Conservation (phyloP, 2,888 invertebrate genomes). For the Teinopalpus imperialis region DNA sequence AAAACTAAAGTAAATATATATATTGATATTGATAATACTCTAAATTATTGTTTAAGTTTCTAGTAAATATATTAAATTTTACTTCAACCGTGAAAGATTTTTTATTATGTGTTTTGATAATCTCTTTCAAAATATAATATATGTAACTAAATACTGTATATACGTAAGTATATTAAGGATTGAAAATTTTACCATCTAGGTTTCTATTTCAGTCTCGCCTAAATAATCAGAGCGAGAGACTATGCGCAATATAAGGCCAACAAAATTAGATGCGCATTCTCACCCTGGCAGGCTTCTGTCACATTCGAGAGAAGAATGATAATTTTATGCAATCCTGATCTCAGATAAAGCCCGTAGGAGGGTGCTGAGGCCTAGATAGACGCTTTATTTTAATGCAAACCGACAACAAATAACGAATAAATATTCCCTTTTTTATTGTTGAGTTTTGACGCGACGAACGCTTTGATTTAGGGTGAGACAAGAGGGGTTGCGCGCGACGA, state of each 20-base stretch:
- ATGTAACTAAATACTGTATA: too few relatives aligned
- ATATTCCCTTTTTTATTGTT: constrained; percentile 75
- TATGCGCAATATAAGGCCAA: constrained; percentile 30
- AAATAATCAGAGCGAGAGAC: constrained; percentile 4
- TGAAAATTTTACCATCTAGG: too few relatives aligned
- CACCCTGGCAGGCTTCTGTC: constrained; percentile 57
- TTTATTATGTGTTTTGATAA: too few relatives aligned
- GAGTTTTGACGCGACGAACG: constrained; percentile 66
- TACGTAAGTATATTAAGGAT: too few relatives aligned
- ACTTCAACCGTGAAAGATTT: too few relatives aligned
- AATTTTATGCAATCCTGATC: constrained; percentile 78
- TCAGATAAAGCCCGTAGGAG: constrained; percentile 68
- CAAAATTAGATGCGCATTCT: constrained; percentile 65
- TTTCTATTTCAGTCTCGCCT: too few relatives aligned
- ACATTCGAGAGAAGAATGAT: constrained; percentile 68
- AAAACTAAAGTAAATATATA: too few relatives aligned
- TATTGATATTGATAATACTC: too few relatives aligned
- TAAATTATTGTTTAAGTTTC: too few relatives aligned
- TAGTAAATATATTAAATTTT: too few relatives aligned
- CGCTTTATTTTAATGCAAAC: constrained; percentile 79
- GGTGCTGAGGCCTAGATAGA: constrained; percentile 74
- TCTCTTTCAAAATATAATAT: too few relatives aligned
- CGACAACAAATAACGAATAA: constrained; percentile 80
- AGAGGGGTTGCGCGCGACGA: constrained; percentile 64
- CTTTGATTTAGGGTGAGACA: constrained; percentile 73